phyloP scores from a whole-genome alignment of 2,113 vertebrate species.

The Pleuronectes platessa region DNA sequence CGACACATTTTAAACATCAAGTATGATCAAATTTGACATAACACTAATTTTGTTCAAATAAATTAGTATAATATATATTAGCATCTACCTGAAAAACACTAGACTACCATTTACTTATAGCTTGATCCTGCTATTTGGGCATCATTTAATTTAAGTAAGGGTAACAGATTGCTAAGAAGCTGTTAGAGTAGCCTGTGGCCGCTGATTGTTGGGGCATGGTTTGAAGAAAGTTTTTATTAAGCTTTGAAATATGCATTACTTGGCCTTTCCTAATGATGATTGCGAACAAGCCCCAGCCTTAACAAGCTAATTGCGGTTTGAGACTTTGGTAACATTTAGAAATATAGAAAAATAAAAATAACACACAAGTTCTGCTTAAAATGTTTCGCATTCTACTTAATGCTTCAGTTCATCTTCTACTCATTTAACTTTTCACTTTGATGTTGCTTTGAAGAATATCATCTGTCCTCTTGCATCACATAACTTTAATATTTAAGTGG shows the following conservation, averaged over 20 bases:
- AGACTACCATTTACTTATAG: not conserved
- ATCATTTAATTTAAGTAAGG: not conserved
- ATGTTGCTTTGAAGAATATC: constrained; percentile 11
- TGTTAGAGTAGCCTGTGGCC: not conserved
- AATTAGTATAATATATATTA: too few species aligned
- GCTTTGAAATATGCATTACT: too few species aligned
- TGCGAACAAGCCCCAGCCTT: not conserved
- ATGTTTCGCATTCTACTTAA: not conserved
- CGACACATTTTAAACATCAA: too few species aligned
- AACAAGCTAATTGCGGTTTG: not conserved
- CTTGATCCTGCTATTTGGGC: not conserved
- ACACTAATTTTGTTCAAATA: too few species aligned
- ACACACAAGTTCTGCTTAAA: not conserved
- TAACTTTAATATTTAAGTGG: constrained; percentile 13
- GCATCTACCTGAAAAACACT: not conserved
- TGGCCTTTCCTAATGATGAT: not conserved
- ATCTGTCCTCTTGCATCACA: not conserved
- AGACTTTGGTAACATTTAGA: not conserved
- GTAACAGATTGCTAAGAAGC: not conserved
- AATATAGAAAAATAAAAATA: not conserved
- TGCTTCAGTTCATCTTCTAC: not conserved
- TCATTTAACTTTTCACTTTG: not conserved
- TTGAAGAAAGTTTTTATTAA: too few species aligned
- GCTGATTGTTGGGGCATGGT: not conserved
- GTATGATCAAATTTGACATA: too few species aligned